Conservation (phyloP, 2,888 invertebrate species). For the Euproctis similis region DNA sequence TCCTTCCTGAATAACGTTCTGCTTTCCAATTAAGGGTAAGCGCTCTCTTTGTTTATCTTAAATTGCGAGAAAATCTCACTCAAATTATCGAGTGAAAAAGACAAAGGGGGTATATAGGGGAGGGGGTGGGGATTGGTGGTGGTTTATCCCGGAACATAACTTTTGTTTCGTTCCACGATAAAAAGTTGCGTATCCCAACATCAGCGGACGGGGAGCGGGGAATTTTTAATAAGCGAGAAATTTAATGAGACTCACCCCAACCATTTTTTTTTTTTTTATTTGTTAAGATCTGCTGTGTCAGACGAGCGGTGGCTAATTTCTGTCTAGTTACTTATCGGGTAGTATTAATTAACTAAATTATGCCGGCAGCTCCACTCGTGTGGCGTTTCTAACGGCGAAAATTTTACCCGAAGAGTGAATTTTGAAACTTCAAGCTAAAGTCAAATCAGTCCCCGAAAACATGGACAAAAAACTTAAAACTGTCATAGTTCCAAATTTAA, state of each 20-base stretch:
- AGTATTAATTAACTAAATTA: too few relatives aligned
- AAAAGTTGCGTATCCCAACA: constrained; percentile 69
- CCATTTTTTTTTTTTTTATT: too few relatives aligned
- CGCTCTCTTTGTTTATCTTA: constrained; percentile 76
- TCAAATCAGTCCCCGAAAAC: too few relatives aligned
- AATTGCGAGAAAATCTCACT: constrained; percentile 77
- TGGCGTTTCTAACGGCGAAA: too few relatives aligned
- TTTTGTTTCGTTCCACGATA: constrained; percentile 63
- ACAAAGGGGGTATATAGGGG: constrained; percentile 66
- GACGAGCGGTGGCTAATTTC: too few relatives aligned
- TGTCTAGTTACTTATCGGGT: too few relatives aligned
- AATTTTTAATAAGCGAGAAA: constrained; percentile 76
- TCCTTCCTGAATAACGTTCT: constrained; percentile 72
- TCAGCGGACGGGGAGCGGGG: constrained; percentile 60
- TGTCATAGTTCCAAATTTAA: too few relatives aligned
- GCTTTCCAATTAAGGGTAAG: constrained; percentile 77
- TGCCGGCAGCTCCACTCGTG: too few relatives aligned
- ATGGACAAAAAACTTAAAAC: too few relatives aligned
- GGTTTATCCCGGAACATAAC: constrained; percentile 65
- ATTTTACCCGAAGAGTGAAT: too few relatives aligned
- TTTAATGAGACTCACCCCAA: constrained; percentile 64
- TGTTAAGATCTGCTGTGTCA: constrained; percentile 52
- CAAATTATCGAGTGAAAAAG: constrained; percentile 72
- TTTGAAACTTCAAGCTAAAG: too few relatives aligned
- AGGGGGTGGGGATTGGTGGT: too few relatives aligned